These are phyloP conservation scores for Paramormyrops kingsleyae DNA, from an alignment of 2,113 vertebrate genomes.

Conservation along the genomic window DNA sequence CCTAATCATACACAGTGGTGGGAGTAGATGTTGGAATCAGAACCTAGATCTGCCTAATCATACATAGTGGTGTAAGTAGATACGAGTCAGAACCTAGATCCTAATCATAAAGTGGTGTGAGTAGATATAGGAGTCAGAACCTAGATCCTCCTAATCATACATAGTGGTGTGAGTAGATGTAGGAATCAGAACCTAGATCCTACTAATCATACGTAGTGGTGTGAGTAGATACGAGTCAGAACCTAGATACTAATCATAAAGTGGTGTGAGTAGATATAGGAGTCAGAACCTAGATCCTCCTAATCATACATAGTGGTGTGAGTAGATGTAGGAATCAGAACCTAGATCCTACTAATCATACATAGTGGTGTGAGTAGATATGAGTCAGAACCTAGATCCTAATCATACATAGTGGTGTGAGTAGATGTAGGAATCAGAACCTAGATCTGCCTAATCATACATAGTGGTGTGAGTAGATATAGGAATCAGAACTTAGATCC, in stretches of 20 bases:
- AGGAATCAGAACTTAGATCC: conserved; percentile 13
- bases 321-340: not conserved
- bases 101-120: not conserved
- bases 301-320: not conserved
- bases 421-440: conserved; percentile 41
- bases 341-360: not conserved
- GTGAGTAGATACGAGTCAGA: too few species aligned
- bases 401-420: conserved; percentile 24
- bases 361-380: not conserved
- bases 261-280: not conserved
- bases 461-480: conserved; percentile 48
- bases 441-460: too few species aligned
- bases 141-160: not conserved
- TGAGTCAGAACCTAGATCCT: not conserved
- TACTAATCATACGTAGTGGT: conserved; percentile 2
- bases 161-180: not conserved
- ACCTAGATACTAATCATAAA: not conserved
- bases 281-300: not conserved
- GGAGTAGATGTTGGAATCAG: not conserved
- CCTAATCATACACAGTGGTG: not conserved
- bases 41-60: not conserved
- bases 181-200: not conserved
- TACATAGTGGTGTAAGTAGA: conserved; percentile 38
- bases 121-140: not conserved
- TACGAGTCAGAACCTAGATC: conserved; percentile 24